A percentile compares a stretch with the other conserved stretches of the same genome.
Conservation (phyloP, 1,140 invertebrate species). For the Leptopilina boulardi region DNA sequence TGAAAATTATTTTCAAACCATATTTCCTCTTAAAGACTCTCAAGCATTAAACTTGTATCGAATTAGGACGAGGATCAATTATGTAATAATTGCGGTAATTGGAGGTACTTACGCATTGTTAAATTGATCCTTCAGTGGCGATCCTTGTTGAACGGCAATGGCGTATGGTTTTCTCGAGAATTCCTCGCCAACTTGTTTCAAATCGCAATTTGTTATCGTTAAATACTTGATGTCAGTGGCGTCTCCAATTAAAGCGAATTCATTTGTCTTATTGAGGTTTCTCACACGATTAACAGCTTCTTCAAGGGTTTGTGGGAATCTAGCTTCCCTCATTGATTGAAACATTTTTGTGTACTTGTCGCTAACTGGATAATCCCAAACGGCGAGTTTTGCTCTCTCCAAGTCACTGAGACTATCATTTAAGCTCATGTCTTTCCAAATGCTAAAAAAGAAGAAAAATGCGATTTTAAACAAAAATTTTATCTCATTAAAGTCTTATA, state of each 20-base stretch:
- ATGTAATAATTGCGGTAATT: too few relatives aligned
- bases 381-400: slow-evolving; percentile 94
- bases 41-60: too few relatives aligned
- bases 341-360: slow-evolving; percentile 99
- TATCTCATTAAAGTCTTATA: slow-evolving; percentile 12
- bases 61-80: too few relatives aligned
- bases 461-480: too few relatives aligned
- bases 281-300: slow-evolving; percentile 89
- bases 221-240: slow-evolving; percentile 94
- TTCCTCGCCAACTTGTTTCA: slow-evolving; percentile 94
- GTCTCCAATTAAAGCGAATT: slow-evolving; percentile 96
- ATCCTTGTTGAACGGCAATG: slow-evolving; percentile 96
- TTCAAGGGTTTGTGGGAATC: slow-evolving; percentile 85
- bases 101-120: slow-evolving; percentile 87
- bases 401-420: slow-evolving; percentile 93
- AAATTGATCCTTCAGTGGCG: slow-evolving; percentile 92
- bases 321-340: slow-evolving; percentile 95
- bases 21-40: too few relatives aligned
- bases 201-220: slow-evolving; percentile 91
- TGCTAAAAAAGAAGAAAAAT: slow-evolving; percentile 80
- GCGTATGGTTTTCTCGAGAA: slow-evolving; percentile 98
- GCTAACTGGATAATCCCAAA: slow-evolving; percentile 99
- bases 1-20: too few relatives aligned
- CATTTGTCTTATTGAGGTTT: slow-evolving; percentile 82
- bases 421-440: slow-evolving; percentile 98